Conservation (phyloP, 2,797 vertebrate genomes). For the Helostoma temminkii region DNA sequence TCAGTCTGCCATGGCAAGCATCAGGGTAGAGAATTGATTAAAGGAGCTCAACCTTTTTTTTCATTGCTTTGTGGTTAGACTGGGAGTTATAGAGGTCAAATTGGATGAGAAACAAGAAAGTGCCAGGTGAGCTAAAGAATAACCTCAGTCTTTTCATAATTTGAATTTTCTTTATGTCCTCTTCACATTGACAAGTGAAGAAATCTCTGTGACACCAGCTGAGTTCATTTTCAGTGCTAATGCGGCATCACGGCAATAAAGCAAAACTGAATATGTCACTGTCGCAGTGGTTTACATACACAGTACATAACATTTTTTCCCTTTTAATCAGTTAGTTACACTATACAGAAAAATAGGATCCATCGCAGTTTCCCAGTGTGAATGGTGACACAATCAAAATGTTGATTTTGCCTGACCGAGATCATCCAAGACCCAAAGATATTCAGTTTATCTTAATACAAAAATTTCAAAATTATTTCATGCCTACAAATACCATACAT, state of each 20-base stretch:
- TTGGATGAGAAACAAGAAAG: too few relatives aligned
- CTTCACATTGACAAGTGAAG: not conserved
- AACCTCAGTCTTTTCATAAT: not conserved
- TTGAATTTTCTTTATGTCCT: not conserved
- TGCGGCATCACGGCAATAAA: constrained; percentile 8
- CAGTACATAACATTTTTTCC: too few relatives aligned
- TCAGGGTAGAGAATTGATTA: constrained; percentile 68
- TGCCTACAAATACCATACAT: not conserved
- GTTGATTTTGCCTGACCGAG: too few relatives aligned
- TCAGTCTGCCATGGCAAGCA: constrained; percentile 49
- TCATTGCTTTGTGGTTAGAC: constrained; percentile 23
- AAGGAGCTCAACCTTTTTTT: constrained; percentile 21
- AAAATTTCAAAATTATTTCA: too few relatives aligned
- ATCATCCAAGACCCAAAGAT: too few relatives aligned
- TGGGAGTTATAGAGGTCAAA: too few relatives aligned
- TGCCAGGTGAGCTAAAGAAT: too few relatives aligned
- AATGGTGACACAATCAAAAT: not conserved
- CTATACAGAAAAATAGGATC: not conserved
- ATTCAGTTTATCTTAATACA: too few relatives aligned
- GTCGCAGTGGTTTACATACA: not conserved
- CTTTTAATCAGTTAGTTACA: not conserved
- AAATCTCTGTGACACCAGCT: constrained; percentile 16
- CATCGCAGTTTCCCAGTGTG: not conserved
- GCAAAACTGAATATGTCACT: not conserved
- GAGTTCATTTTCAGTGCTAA: not conserved